Conservation (phyloP, 1,140 invertebrate genomes). For the Caenorhabditis elegans region DNA sequence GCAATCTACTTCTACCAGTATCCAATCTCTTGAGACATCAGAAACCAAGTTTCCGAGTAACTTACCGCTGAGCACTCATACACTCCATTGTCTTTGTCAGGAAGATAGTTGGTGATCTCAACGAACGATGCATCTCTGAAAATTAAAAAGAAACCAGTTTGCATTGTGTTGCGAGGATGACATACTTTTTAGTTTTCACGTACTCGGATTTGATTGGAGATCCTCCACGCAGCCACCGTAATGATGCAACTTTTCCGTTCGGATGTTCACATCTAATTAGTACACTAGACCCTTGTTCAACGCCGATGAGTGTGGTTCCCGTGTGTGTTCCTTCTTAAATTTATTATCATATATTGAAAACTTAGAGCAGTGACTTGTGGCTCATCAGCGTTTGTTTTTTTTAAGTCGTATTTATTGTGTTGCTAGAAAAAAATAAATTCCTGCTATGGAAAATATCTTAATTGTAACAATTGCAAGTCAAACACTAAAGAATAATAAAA, state of each 20-base stretch:
- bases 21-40: too few species aligned
- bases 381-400: too few species aligned
- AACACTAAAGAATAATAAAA: too few species aligned
- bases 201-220: neutral
- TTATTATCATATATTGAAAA: too few species aligned
- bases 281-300: neutral
- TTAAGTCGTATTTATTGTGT: too few species aligned
- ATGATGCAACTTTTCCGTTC: neutral
- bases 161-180: too few species aligned
- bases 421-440: too few species aligned
- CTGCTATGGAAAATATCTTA: too few species aligned
- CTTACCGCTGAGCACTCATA: constrained; percentile 36
- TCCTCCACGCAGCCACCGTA: constrained; percentile 18
- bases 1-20: too few species aligned
- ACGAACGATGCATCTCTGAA: constrained; percentile 8
- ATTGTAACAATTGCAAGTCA: too few species aligned
- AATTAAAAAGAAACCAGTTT: neutral
- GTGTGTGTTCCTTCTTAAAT: neutral
- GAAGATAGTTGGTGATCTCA: neutral
- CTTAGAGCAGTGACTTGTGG: too few species aligned
- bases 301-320: neutral
- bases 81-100: constrained; percentile 18
- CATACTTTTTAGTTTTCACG: neutral
- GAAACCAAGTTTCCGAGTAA: too few species aligned
- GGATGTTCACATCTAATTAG: constrained; percentile 12